Base-by-base conservation (phyloP, 2,797 vertebrate genomes). In the Sebastolobus alascanus region DNA sequence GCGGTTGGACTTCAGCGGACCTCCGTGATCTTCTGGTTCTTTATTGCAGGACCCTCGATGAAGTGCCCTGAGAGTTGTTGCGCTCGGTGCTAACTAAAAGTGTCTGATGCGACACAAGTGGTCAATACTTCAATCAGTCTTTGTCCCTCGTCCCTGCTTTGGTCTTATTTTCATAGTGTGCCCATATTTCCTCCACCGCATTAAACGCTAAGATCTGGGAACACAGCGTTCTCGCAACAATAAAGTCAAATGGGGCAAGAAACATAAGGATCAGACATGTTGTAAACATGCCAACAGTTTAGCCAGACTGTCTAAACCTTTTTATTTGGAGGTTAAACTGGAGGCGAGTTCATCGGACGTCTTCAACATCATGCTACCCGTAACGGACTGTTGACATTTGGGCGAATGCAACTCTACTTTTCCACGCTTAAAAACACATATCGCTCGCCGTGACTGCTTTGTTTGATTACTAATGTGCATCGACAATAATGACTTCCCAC, bases 401-500 rank as follows among this genome's bases (percentile, higher is more conserved):
- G 8, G 18, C 13, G 1, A 66, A 73, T 52, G 29, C 58, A 68
- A 68, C 71, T 29, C 37, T 83, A 77, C 66, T 83, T 85, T 70
- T 35, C 6, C n/a, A 6, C 43, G 31, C 65, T 85, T 59, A 78
- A 80, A 84, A 80, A 79, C 43, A 68, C 60, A 70, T 74, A 79
- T 77, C 25, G 31, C 56, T 83, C 70, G 74, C 78, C 54, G 46
- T 60, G 72, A 75, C 70, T 78, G 69, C 79, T 88, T 82, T 77
- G 84, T 83, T 84, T 87, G 85, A 91, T 89, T 85, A 80, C 79
- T 83, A 86, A 89, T 83, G 82, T 63, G 73, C 79, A 83, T 76
- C 71, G 87, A 85, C 83, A 88, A 86, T 92, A 89, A 91, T 86
- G 86, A 84, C 84, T 84, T 84, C 76, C 81, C 79, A 77, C 82